Base-by-base conservation (phyloP, 2,797 vertebrate species). In the Tenualosa ilisha region DNA sequence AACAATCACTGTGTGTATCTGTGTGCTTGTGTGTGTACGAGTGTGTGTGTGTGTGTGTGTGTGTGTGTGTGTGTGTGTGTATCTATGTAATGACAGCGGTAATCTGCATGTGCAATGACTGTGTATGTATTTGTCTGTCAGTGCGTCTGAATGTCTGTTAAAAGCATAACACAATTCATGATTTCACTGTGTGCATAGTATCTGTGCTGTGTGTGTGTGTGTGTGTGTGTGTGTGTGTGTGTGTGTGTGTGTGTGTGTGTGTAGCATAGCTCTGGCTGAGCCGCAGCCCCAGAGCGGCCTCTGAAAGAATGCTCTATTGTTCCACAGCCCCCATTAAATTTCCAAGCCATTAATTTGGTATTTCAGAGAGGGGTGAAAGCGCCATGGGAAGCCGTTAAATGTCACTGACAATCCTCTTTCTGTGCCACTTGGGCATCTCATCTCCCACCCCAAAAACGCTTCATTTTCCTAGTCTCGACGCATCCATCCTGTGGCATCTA, bases 321-420 rank as follows among this genome's bases (percentile, higher is more conserved):
- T 37, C 31, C 31, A 31, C 26, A 72, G 31, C 65, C 65, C 26
- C 65, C 65, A 40, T 72, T 72, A 72, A 26, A 31, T 26, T 13
- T 68, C 24, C 63, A 68, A 37, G 63, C 63, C 65, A 72, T 40
- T 72, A 15, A 72, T 72, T 37, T 72, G 65, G 65, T 72, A 72
- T 72, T 72, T 72, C 9, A 37, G 26, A 13, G 63, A 72, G 65
- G 65, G 65, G 65, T 4, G 31, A 72, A 17, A 68, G 31, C 31
- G 31, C 65, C 17, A 37, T 13, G n/a, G 65, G 65, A 72, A 40
- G 24, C 31, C 65, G 12, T 31, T 72, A 72, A 72, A 72, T 72
- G 65, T 17, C 65, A 72, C 31, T 72, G 26, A 72, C 65, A 72
- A 40, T 37, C 65, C 65, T 40, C 31, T 40, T 5, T 40, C 15